Base-by-base conservation (phyloP, 2,797 vertebrate species). In the Urophycis tenuis region DNA sequence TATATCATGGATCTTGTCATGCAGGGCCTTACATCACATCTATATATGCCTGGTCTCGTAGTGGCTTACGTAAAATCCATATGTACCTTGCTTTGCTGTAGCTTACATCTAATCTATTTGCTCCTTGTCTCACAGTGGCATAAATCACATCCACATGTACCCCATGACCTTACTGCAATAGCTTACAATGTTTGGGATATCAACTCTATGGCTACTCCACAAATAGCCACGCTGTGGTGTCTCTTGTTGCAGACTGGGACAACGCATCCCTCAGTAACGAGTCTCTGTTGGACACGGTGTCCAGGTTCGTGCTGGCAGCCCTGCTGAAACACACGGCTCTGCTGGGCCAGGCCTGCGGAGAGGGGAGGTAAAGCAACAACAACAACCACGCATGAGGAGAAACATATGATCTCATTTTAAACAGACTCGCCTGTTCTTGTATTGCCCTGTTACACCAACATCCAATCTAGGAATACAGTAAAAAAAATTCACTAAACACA, bases 251-350 rank as follows among this genome's bases (percentile, higher is more conserved):
- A 99, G 97, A 99, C 87, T 99, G 97, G 97, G 97, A 99, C 92
- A 98, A 95, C 77, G 96, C 96, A 17, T 95, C 95, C 72, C 89
- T 99, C 85, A 95, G 92, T 83, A 99, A 96, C 4, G 97, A 99
- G 85, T 94, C 95, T 0, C 94, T 99, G 39, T 82, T 99, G 83
- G 97, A 99, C 85, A 98, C 94, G 0, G 96, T 98, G 73, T 98
- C 97, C 85, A 94, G 95, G 89, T 99, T 99, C 87, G 95, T 96
- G 82, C 92, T 99, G 87, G 95, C 96, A 25, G 95, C 96, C 29
- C 91, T 99, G 74, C 85, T 99, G 87, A 99, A 99, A 85, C 97
- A 99, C 81, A 98, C 96, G 0, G 94, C 94, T 80, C 92, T 98
- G 82, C 92, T 97, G 82, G 89, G 89, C 83, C 95, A 96, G 84